These are phyloP conservation scores for Macrobrachium rosenbergii DNA, from an alignment of 1,140 invertebrate species.

Conservation along the genomic window DNA sequence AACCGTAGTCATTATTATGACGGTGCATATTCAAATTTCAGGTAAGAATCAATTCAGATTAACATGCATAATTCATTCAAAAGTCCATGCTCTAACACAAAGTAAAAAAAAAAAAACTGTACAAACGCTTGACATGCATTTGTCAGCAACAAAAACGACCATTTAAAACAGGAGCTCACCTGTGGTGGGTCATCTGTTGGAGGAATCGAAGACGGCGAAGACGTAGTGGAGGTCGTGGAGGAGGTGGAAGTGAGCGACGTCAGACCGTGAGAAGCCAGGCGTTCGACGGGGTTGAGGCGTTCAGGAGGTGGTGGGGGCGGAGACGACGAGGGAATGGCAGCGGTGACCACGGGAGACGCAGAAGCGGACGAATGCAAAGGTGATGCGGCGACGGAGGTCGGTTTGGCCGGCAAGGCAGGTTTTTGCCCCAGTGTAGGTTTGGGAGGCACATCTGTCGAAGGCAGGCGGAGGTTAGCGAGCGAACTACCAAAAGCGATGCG, in stretches of 20 bases:
- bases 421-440: constrained; percentile 69
- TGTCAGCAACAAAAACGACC: neutral
- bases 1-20: too few relatives aligned
- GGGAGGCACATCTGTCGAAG: constrained; percentile 69
- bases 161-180: constrained; percentile 1
- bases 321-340: constrained; percentile 19
- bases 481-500: too few relatives aligned
- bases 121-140: too few relatives aligned
- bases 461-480: neutral
- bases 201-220: constrained; percentile 50
- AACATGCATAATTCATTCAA: too few relatives aligned
- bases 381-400: constrained; percentile 63
- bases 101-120: too few relatives aligned
- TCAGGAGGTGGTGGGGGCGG: constrained; percentile 30
- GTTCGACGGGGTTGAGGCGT: constrained; percentile 45
- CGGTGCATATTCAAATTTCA: too few relatives aligned
- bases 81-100: too few relatives aligned
- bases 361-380: constrained; percentile 45
- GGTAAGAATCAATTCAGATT: too few relatives aligned
- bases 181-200: constrained; percentile 46
- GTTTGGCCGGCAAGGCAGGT: constrained; percentile 63
- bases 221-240: constrained; percentile 44
- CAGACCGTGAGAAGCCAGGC: constrained; percentile 20
- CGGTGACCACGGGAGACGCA: neutral
- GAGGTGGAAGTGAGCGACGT: constrained; percentile 42